Evolutionary conservation across 2,113 vertebrate genomes (phyloP).

Genomic region (Nothoprocta pentlandii): DNA sequence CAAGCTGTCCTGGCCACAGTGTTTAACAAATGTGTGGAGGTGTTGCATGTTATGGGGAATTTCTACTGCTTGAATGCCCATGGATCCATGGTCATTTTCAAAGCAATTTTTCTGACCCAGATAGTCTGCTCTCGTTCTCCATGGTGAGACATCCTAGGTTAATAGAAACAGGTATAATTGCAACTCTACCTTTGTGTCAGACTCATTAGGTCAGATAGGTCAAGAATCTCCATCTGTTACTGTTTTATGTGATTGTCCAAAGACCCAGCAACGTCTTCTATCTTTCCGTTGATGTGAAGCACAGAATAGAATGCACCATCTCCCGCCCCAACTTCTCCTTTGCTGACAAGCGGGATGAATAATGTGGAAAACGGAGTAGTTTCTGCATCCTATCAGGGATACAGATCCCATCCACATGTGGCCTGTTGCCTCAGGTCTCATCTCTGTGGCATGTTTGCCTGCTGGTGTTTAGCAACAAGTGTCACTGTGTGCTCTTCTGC

Average conservation of each 20-base stretch:
- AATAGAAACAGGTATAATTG: background rate
- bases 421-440: slow-evolving; percentile 15
- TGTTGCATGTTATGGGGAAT: background rate
- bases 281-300: background rate
- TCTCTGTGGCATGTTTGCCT: slow-evolving; percentile 57
- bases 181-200: background rate
- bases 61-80: background rate
- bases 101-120: rapidly evolving
- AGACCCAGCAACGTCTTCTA: background rate
- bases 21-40: background rate
- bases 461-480: slow-evolving; percentile 78
- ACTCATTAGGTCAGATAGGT: background rate
- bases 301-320: background rate
- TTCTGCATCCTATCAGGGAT: background rate
- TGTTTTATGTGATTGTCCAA: background rate
- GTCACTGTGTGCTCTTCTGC: slow-evolving; percentile 70
- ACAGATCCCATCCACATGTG: background rate
- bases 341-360: background rate
- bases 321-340: background rate
- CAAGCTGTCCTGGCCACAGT: background rate
- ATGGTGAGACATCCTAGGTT: background rate
- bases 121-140: background rate
- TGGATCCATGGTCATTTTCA: background rate
- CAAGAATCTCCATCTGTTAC: background rate
- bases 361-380: background rate